Evolutionary conservation across 2,888 invertebrate species (phyloP), one percentile per base, ranked within the genome.

Genomic region (Nebria brevicollis): DNA sequence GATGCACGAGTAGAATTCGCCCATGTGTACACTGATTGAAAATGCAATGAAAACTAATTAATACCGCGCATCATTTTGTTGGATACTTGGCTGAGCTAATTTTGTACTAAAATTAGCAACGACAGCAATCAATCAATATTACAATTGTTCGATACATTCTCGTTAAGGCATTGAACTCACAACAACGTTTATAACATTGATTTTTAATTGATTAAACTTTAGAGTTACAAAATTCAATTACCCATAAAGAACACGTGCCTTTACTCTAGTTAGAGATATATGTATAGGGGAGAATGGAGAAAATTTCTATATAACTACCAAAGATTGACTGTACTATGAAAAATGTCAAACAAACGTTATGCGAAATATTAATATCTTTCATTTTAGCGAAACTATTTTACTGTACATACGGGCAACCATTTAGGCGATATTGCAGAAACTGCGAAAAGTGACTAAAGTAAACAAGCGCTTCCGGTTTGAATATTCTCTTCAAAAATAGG

Each of bases 111-210:
- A 73, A 66, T 66, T 78, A 73, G 78, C 78, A 65, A 73, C 65
- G 25, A 15, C 78, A 73, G 78, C 78, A 78, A 72, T 78, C 78
- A 78, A 78, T 78, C 78, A 78, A 42, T 73, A 73, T 73, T 34
- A 65, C 73, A 78, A 78, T 78, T 78, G 73, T 65, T 73, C 72
- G 78, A 43, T 77, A 73, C 78, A 78, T 78, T 73, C 73, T 78
- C 66, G 34, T 42, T 73, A 70, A 78, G 42, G 66, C 78, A 72
- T 78, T 78, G 78, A 78, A 72, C 78, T 64, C 41, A 25, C 70
- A 20, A 34, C 15, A 11, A 70, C 25, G 34, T 26, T 54, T 54
- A 54, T 6, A 54, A 54, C 13, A 54, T 13, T 54, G 54, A 34
- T 54, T 54, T 5, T 54, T 54, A 54, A 54, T 54, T 54, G 54